Percentiles rank a stretch among this genome's conserved stretches.
Evolutionary conservation across 2,888 invertebrate species (phyloP).

Genomic region (Oscheius sp.): DNA sequence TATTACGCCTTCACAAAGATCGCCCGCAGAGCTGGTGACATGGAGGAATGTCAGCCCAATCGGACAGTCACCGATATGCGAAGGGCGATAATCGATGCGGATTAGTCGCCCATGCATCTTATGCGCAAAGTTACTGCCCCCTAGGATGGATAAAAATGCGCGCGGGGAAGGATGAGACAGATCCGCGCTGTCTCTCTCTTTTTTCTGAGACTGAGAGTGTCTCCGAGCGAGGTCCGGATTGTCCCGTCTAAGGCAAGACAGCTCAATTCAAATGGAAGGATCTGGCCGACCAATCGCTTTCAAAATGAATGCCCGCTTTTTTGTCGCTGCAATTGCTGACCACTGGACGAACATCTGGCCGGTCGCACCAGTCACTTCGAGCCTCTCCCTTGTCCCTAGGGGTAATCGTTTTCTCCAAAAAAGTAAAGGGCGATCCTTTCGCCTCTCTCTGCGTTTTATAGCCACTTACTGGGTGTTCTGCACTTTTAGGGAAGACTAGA

Average conservation of each 20-base stretch:
- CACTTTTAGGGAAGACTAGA: no score
- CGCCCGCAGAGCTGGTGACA: slow-evolving; percentile 29
- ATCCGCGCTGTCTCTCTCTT: neutral
- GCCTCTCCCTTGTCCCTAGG: no score
- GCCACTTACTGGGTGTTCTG: no score
- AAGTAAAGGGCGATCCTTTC: no score
- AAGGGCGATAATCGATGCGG: slow-evolving; percentile 24
- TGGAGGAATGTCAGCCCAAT: slow-evolving; percentile 20
- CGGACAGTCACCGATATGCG: slow-evolving; percentile 18
- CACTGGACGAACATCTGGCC: slow-evolving; percentile 22
- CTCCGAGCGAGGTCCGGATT: slow-evolving; percentile 14
- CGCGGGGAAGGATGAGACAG: neutral
- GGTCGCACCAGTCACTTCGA: no score
- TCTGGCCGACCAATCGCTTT: slow-evolving; percentile 9
- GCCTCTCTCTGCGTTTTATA: no score
- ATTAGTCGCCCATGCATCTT: slow-evolving; percentile 7
- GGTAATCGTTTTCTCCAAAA: no score
- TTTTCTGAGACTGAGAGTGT: neutral
- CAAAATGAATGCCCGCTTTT: slow-evolving; percentile 20
- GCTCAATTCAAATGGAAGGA: slow-evolving; percentile 27
- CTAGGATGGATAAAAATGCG: neutral
- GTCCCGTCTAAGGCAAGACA: slow-evolving; percentile 18
- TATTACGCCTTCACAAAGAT: slow-evolving; percentile 30
- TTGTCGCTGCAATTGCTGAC: slow-evolving; percentile 10
- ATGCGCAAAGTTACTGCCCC: slow-evolving; percentile 4